Evolutionary conservation across 2,888 invertebrate genomes (phyloP).

Genomic region (Tenthredo notha): DNA sequence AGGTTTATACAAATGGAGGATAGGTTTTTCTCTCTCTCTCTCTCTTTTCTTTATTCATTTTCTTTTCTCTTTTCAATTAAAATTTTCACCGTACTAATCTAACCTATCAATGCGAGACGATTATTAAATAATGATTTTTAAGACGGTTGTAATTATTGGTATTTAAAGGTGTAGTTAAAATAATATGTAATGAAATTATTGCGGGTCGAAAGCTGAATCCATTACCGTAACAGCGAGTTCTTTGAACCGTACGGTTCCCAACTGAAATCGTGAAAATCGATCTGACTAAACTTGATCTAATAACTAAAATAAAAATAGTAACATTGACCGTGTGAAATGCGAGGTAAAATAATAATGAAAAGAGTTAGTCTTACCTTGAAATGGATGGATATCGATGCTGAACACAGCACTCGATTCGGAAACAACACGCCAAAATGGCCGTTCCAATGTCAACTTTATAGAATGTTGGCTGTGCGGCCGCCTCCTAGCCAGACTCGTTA

Average conservation of each 20-base stretch:
- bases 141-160: background rate
- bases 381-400: slow-evolving; percentile 75
- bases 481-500: slow-evolving; percentile 59
- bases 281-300: background rate
- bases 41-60: background rate
- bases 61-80: background rate
- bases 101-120: background rate
- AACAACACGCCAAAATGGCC: slow-evolving; percentile 79
- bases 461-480: slow-evolving; percentile 63
- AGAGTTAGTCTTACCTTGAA: slow-evolving; percentile 69
- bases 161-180: background rate
- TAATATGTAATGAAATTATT: slow-evolving; percentile 7
- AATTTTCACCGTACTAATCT: slow-evolving; percentile 5
- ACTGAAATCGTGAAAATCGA: slow-evolving; percentile 3
- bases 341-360: background rate
- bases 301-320: slow-evolving; percentile 21
- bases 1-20: slow-evolving; percentile 31
- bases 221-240: slow-evolving; percentile 40
- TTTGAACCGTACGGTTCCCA: slow-evolving; percentile 33
- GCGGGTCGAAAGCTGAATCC: slow-evolving; percentile 30
- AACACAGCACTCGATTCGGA: slow-evolving; percentile 72
- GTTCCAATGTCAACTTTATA: slow-evolving; percentile 83
- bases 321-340: background rate
- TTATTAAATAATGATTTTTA: background rate
- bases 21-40: background rate